A percentile compares a stretch with the other conserved stretches of the same genome.
These are phyloP conservation scores for Maconellicoccus hirsutus DNA, from an alignment of 1,140 invertebrate species.

Conservation along the genomic window DNA sequence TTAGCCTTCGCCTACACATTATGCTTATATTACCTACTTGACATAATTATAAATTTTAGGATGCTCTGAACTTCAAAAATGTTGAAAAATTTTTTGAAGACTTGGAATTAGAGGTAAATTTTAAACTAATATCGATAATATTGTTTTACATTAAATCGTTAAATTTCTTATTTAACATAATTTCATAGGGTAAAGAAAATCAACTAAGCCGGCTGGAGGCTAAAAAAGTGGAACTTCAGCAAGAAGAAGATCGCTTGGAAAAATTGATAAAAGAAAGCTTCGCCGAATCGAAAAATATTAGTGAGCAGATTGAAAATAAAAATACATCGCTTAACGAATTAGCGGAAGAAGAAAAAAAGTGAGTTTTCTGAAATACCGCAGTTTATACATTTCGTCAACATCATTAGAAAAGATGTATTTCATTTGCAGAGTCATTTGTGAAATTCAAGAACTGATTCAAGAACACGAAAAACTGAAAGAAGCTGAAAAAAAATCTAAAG, in stretches of 20 bases:
- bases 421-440: not conserved
- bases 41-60: not conserved
- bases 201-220: not conserved
- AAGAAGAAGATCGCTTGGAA: not conserved
- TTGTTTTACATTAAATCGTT: not conserved
- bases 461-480: slow-evolving; percentile 9
- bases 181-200: not conserved
- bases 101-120: not conserved
- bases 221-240: not conserved
- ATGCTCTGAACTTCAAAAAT: slow-evolving; percentile 19
- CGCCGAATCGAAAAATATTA: not conserved
- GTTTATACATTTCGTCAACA: not conserved
- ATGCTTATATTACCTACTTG: too few species aligned
- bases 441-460: slow-evolving; percentile 19
- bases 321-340: not conserved
- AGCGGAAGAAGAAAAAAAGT: not conserved
- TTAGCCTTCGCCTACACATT: too few species aligned
- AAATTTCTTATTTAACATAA: not conserved
- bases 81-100: not conserved
- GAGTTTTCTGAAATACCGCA: not conserved
- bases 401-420: not conserved
- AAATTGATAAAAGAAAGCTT: not conserved
- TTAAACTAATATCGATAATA: not conserved
- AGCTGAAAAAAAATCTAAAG: slow-evolving; percentile 24
- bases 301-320: not conserved